Base-by-base conservation (phyloP, 1,140 invertebrate species). In the Acromyrmex heyeri region DNA sequence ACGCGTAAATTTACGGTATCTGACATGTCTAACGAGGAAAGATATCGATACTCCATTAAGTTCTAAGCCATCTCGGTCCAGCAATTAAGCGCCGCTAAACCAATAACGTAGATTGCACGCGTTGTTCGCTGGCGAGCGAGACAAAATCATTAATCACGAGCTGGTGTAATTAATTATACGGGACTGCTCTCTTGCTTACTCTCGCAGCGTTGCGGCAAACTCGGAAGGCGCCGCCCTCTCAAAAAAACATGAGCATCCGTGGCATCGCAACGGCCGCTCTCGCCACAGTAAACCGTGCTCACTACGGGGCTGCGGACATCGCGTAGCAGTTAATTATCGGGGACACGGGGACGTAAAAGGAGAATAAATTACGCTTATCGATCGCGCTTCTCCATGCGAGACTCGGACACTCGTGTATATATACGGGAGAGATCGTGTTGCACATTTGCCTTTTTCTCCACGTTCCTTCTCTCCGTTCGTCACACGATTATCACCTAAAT, bases 321-420 rank as follows among this genome's bases (percentile, higher is more conserved):
- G 69, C 50, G 64, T 88, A 70, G 70, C 62, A 73, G 53, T 87
- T 87, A 87, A 87, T 89, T 88, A 85, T 76, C 62, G 82, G 8
- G 53, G 61, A 76, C 16, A 86, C 38, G 69, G 69, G 59, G 38
- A 48, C 38, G 48, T 75, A 65, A 82, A 82, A 76, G 48, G 83
- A 38, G 50, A 73, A 73, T 61, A 77, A 90, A 89, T 76, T 48
- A 72, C 44, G 57, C 38, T 90, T 87, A 89, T 90, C 87, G 88
- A 89, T 89, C 85, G 85, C 75, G 59, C 50, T 61, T 70, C 55
- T 59, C 79, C 62, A 69, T 81, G 65, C 57, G 57, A 18, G 70
- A 64, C 76, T 65, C 72, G 24, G 10, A 53, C 78, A 34, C 24
- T 18, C 30, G 8, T n/a, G 44, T 16, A 16, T 30, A 57, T 57